Percentiles rank a stretch among this genome's conserved stretches.
Conservation (phyloP, 2,797 vertebrate genomes). For the Trachops cirrhosus region DNA sequence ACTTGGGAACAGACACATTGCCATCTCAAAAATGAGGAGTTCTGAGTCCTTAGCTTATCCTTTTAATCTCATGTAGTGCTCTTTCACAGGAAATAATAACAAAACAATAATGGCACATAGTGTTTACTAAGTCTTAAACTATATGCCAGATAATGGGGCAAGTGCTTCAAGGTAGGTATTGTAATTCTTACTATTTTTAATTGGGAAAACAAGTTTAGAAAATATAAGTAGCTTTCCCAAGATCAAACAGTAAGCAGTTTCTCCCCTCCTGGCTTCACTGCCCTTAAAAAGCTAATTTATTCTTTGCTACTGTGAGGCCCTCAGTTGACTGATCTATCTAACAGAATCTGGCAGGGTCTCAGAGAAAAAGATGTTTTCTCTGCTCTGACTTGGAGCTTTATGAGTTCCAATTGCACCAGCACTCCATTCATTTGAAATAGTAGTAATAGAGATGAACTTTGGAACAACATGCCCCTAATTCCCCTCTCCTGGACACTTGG, state of each 20-base stretch:
- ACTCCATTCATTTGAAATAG: constrained; percentile 19
- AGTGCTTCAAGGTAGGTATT: not conserved
- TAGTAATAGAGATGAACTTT: not conserved
- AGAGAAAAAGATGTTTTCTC: not conserved
- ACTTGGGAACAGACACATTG: not conserved
- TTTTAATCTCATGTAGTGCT: not conserved
- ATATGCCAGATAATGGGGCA: not conserved
- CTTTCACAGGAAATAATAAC: not conserved
- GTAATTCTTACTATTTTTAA: not conserved
- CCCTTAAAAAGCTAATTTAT: not conserved
- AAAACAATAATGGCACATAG: not conserved
- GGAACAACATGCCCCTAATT: not conserved
- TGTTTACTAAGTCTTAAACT: not conserved
- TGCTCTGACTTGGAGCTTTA: not conserved
- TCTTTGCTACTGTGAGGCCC: not conserved
- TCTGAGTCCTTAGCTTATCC: not conserved
- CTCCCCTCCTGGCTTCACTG: not conserved
- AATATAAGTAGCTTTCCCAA: not conserved
- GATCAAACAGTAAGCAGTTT: not conserved
- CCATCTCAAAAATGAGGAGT: not conserved
- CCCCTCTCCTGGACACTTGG: not conserved
- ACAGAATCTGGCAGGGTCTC: not conserved
- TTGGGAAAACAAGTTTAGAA: not conserved
- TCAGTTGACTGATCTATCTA: not conserved
- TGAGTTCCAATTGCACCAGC: not conserved